Conservation (phyloP, 2,888 invertebrate species). For the Aquatica leii region DNA sequence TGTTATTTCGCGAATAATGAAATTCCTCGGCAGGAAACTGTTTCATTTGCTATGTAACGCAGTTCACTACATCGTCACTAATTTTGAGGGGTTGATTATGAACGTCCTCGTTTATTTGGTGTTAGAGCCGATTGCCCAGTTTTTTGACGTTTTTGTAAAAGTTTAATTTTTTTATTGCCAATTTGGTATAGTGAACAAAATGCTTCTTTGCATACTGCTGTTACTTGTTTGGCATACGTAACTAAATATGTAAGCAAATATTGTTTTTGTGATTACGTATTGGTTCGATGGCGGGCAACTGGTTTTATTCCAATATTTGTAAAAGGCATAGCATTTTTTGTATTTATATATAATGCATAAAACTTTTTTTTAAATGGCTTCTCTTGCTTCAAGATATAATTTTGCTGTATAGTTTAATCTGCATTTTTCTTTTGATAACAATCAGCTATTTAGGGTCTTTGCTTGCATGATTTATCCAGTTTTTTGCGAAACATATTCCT, state of each 20-base stretch:
- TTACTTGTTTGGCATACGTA: neutral
- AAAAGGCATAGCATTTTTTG: slow-evolving; percentile 12
- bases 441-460: neutral
- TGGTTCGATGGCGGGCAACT: slow-evolving; percentile 20
- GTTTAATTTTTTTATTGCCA: neutral
- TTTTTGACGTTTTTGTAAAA: too few relatives aligned
- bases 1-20: neutral
- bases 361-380: slow-evolving; percentile 6
- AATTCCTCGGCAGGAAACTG: neutral
- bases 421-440: slow-evolving; percentile 5
- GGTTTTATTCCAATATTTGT: slow-evolving; percentile 15
- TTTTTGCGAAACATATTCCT: slow-evolving; percentile 9
- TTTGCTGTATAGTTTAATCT: neutral
- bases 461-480: neutral
- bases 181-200: slow-evolving; percentile 1
- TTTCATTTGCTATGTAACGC: neutral
- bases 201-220: neutral
- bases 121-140: neutral
- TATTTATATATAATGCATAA: slow-evolving; percentile 8
- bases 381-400: slow-evolving; percentile 6
- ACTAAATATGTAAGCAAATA: neutral
- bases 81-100: slow-evolving; percentile 1
- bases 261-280: neutral
- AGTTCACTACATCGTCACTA: neutral
- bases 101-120: neutral